Base-by-base conservation (phyloP, 2,888 invertebrate species). In the Chalcis sispes region DNA sequence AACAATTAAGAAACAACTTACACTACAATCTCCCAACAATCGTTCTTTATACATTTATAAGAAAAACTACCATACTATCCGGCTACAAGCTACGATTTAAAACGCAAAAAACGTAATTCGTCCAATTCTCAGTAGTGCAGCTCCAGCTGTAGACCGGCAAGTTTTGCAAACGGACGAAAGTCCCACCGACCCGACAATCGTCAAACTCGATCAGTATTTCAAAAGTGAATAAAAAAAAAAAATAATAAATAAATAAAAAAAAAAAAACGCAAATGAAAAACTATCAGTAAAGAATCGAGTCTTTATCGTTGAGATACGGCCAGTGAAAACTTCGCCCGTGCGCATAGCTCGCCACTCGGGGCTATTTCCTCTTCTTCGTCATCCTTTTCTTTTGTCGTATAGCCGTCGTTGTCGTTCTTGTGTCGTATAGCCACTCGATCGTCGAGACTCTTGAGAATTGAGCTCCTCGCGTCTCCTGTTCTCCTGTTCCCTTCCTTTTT, bases 141-240 rank as follows among this genome's bases (percentile, higher is more conserved):
- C 2, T 4, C 20, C 50, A 20, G 18, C 10, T 36, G 75, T 46
- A 20, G 73, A 70, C 25, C 58, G 74, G 79, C 82, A 80, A 85
- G 81, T 81, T 77, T 79, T 86, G 82, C 88, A 88, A 88, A 88
- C 88, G 88, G 88, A 88, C 88, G 88, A 88, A 88, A 88, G 87
- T 87, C 88, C 88, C 88, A 88, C 88, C 88, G 88, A 88, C 88
- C 66, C 27, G 40, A 18, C 1, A 66, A 20, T 4, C 36, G 15
- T 29, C 13, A 18, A 48, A 1, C 50, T 15, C 32, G 18, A 0
- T 15, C 15, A 8, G 1, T 8, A 29, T n/a, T 7, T 4, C 27
- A 4, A 36, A 36, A 36, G 4, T 36, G 10, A 7, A 36, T 36
- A 36, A 36, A 36, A 10, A 36, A 36, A 36, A 36, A 36, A 36